Base-by-base conservation (phyloP, 2,113 vertebrate species). In the Menidia beryllina region DNA sequence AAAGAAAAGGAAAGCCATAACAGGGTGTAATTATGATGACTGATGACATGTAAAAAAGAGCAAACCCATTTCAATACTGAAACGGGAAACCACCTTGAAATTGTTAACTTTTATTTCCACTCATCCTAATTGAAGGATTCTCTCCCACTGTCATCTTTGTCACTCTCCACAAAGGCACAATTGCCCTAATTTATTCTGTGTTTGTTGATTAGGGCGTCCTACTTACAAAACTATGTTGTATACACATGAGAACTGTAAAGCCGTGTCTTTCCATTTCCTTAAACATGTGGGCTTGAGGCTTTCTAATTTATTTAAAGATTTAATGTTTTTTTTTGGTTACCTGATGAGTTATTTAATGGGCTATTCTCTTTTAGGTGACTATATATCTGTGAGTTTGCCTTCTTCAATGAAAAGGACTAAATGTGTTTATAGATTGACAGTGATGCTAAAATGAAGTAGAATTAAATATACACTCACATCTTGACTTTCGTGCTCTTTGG, bases 1-100 rank as follows among this genome's bases (percentile, higher is more conserved):
- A 48, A 47, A 60, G 57, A 14, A 53, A 62, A 78, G 73, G 54
- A 69, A 41, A 67, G 15, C 36, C 21, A 47, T 74, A 53, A 65
- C 19, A 24, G 72, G 64, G 60, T 77, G 64, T 58, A 79, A 85
- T 81, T 69, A 80, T 68, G 79, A 45, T 55, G 49, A 85, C 68
- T 67, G 58, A 83, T 59, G 59, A 78, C 83, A 86, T 85, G 77
- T 89, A 82, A 75, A 72, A 70, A 75, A 74, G 76, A 82, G 81
- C 49, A 79, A 76, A 74, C 48, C 62, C 66, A 48, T 25, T 41
- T 24, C 15, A 36, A 41, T 48, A 41, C 27, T 38, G 11, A 54
- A n/a, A 71, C 3, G 1, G 43, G 39, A 59, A 53, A 23, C 55
- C 24, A 55, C 15, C 41, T 41, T 45, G 38, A 66, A 54, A 30